Evolutionary conservation across 1,140 invertebrate genomes (phyloP).

Genomic region (Magallana gigas): DNA sequence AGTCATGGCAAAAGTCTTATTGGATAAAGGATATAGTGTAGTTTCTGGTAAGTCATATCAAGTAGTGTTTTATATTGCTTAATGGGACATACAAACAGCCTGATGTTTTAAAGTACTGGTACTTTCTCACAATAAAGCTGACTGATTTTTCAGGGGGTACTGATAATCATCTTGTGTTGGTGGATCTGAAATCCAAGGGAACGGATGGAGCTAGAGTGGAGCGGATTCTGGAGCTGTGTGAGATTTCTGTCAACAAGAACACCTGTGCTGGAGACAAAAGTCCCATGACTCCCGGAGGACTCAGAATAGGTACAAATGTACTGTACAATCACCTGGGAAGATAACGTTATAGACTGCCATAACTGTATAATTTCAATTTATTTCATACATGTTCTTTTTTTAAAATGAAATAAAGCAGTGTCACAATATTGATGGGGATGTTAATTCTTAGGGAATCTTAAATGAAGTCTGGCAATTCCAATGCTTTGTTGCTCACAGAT

Average conservation of each 20-base stretch:
- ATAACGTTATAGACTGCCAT: no score
- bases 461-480: no score
- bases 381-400: no score
- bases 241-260: conserved; percentile 98
- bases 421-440: no score
- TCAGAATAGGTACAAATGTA: conserved; percentile 69
- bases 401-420: no score
- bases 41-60: conserved; percentile 78
- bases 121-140: not conserved
- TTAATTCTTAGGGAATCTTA: no score
- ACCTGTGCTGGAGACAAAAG: conserved; percentile 94
- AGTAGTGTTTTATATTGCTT: not conserved
- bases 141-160: conserved; percentile 80
- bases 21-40: conserved; percentile 79
- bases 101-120: not conserved
- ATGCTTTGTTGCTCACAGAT: no score
- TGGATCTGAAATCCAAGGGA: conserved; percentile 86
- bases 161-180: conserved; percentile 84
- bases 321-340: no score
- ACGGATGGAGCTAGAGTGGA: conserved; percentile 93
- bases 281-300: conserved; percentile 93
- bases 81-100: not conserved
- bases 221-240: conserved; percentile 91
- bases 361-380: no score
- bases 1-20: conserved; percentile 77